Evolutionary conservation across 1,140 invertebrate species (phyloP), one percentile per base, ranked within the genome.

Genomic region (Bicyclus anynana): DNA sequence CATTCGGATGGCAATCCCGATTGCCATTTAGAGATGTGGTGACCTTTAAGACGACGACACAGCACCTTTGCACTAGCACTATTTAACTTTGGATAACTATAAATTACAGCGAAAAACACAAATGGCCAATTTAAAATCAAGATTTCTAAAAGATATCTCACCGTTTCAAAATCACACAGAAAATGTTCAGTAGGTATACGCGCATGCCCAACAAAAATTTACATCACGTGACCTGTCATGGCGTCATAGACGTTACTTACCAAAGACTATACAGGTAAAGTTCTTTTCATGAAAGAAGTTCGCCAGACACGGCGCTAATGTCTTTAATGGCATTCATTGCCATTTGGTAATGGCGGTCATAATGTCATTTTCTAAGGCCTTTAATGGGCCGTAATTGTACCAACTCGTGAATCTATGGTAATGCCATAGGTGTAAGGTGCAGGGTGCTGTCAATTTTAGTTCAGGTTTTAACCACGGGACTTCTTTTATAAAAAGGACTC

Each of bases 221-320:
- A 87, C 80, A 80, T 87, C 84, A 87, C 84, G 84, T 87, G 84
- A 87, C 74, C 84, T 86, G 83, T 87, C 84, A 87, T 86, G 84
- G 84, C 84, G 84, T 87, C 83, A 69, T 49, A 33, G 44, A 57
- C 47, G 46, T 38, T 42, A 44, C 51, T 59, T 56, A n/a, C n/a
- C n/a, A n/a, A n/a, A n/a, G n/a, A n/a, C n/a, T n/a, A n/a, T n/a
- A n/a, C n/a, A n/a, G n/a, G n/a, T n/a, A n/a, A n/a, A n/a, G n/a
- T n/a, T n/a, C n/a, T n/a, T n/a, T n/a, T n/a, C n/a, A n/a, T n/a
- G n/a, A n/a, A n/a, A n/a, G n/a, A n/a, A n/a, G n/a, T n/a, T n/a
- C n/a, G n/a, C n/a, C n/a, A n/a, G n/a, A n/a, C n/a, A n/a, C n/a
- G n/a, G n/a, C n/a, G n/a, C n/a, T n/a, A n/a, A n/a, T n/a, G n/a